Conservation (phyloP, 37 sponge, comb jelly and placozoan genomes). For the Cliona cf. orientalis region DNA sequence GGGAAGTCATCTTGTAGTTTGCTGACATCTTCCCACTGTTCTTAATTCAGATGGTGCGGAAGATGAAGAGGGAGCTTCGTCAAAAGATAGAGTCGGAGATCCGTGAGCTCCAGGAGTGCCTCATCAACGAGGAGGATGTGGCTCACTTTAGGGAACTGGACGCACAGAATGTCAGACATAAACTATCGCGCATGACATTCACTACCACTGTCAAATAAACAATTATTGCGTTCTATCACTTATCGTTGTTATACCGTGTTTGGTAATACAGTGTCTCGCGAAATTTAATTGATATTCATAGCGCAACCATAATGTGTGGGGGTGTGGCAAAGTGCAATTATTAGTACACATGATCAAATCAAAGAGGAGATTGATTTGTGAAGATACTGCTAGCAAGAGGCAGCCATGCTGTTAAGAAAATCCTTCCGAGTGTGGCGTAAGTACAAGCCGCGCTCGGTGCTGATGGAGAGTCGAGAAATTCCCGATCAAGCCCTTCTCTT, state of each 20-base stretch:
- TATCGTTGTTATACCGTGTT: too few species aligned
- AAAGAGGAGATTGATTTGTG: too few species aligned
- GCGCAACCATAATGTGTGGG: too few species aligned
- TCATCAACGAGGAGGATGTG: conserved; percentile 62
- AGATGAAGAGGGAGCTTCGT: conserved; percentile 53
- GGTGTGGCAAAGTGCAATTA: too few species aligned
- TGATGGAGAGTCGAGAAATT: conserved; percentile 67
- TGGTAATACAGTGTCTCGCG: too few species aligned
- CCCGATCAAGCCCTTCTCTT: conserved; percentile 72
- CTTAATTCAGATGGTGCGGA: conserved; percentile 25
- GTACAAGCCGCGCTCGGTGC: conserved; percentile 63
- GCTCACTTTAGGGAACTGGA: conserved; percentile 83
- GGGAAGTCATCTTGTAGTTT: background rate
- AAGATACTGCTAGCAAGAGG: background rate
- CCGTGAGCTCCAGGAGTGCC: conserved; percentile 47
- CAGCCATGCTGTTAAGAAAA: conserved; percentile 76
- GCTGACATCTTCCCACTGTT: background rate
- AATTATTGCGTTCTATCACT: too few species aligned
- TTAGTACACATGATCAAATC: too few species aligned
- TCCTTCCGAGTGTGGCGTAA: conserved; percentile 58
- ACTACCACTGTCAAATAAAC: background rate
- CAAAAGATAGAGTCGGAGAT: conserved; percentile 63
- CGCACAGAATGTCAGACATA: conserved; percentile 36
- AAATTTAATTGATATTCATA: too few species aligned
- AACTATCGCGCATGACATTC: conserved; percentile 10